Conservation (phyloP, 1,140 invertebrate genomes). For the Nylanderia fulva region DNA sequence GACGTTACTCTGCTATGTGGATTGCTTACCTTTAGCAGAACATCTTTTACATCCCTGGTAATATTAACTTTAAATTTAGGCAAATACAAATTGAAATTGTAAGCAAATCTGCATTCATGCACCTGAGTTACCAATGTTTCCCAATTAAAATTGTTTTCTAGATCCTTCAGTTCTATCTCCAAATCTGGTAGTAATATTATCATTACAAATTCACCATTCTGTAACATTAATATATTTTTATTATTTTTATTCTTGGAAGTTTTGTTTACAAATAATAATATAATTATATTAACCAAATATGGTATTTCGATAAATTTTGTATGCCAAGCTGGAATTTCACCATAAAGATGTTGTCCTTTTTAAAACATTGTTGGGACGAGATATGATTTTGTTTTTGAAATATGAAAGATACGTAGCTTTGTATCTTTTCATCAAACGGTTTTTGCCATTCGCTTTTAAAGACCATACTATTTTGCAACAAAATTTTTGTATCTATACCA, state of each 20-base stretch:
- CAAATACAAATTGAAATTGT: slow-evolving; percentile 86
- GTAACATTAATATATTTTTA: slow-evolving; percentile 71
- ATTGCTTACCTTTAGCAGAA: slow-evolving; percentile 86
- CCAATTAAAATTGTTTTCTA: slow-evolving; percentile 86
- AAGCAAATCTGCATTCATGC: slow-evolving; percentile 65
- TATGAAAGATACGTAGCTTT: slow-evolving; percentile 81
- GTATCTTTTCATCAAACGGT: slow-evolving; percentile 82
- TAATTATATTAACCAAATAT: slow-evolving; percentile 77
- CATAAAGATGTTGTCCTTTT: slow-evolving; percentile 81
- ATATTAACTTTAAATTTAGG: slow-evolving; percentile 90
- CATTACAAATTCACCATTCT: slow-evolving; percentile 86
- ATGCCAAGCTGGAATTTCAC: slow-evolving; percentile 79
- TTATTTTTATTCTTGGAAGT: neutral
- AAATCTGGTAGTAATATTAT: slow-evolving; percentile 88
- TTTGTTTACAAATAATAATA: neutral
- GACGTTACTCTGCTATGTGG: too few species aligned
- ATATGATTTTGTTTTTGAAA: slow-evolving; percentile 78
- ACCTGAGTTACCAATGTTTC: slow-evolving; percentile 81
- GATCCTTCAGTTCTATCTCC: slow-evolving; percentile 83
- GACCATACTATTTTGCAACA: slow-evolving; percentile 94
- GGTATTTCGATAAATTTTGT: slow-evolving; percentile 84
- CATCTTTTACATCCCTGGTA: slow-evolving; percentile 87
- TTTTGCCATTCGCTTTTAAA: slow-evolving; percentile 89
- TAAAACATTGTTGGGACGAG: slow-evolving; percentile 85
- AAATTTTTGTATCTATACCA: slow-evolving; percentile 87